A percentile compares a stretch with the other conserved stretches of the same genome.
These are phyloP conservation scores for Laothoe populi DNA, from an alignment of 2,888 invertebrate genomes.

Conservation along the genomic window DNA sequence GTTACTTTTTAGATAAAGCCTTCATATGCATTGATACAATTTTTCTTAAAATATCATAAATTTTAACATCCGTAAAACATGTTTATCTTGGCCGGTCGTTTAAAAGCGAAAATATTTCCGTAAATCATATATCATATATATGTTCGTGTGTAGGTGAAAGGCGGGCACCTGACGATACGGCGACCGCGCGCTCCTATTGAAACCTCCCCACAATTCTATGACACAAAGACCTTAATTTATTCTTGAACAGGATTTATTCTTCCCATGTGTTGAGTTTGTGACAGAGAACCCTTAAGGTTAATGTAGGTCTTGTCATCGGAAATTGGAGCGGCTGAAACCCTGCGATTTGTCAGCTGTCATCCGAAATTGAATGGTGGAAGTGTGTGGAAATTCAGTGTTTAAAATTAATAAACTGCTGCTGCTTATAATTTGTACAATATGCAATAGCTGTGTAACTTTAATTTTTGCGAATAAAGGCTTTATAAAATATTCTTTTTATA, in stretches of 20 bases:
- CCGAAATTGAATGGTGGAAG: conserved; percentile 68
- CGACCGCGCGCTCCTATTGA: conserved; percentile 53
- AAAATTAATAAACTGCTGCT: conserved; percentile 5
- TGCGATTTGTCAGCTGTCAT: conserved; percentile 74
- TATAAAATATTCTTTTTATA: no score
- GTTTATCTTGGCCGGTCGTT: conserved; percentile 8
- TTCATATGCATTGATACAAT: no score
- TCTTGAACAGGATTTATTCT: conserved; percentile 79
- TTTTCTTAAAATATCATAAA: no score
- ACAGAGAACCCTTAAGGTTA: conserved; percentile 79
- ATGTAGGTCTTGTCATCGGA: conserved; percentile 79
- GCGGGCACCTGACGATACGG: conserved; percentile 53
- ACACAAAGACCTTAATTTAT: conserved; percentile 81
- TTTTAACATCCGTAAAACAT: no score
- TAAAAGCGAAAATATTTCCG: conserved; percentile 51
- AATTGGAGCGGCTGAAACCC: conserved; percentile 73
- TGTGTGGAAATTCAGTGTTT: conserved; percentile 40
- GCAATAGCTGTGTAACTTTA: no score
- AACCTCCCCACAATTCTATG: conserved; percentile 64
- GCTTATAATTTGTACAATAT: no score
- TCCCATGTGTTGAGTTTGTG: conserved; percentile 70
- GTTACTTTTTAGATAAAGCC: no score
- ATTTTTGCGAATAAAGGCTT: no score
- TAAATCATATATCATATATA: conserved; percentile 57
- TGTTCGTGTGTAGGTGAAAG: conserved; percentile 57